Evolutionary conservation across 2,797 vertebrate species (phyloP).

Genomic region (Urosaurus nigricauda): DNA sequence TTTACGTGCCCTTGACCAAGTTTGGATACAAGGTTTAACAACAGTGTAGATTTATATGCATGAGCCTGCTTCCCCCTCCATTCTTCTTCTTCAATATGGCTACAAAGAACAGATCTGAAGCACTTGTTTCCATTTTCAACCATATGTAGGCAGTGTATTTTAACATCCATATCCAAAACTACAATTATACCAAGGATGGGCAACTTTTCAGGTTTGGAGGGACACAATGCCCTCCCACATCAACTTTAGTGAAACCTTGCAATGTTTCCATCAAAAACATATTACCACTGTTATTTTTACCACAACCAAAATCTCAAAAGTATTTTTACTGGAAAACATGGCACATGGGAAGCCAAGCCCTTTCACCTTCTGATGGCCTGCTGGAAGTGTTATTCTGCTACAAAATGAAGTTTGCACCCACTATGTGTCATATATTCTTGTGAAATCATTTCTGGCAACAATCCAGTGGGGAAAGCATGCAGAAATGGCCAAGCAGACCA

Average conservation of each 20-base stretch:
- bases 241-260: no score
- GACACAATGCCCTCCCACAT: no score
- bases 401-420: not conserved
- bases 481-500: not conserved
- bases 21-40: not conserved
- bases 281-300: no score
- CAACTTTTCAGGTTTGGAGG: not conserved
- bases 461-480: not conserved
- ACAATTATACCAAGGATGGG: not conserved
- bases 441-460: not conserved
- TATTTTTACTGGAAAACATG: no score
- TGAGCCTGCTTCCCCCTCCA: not conserved
- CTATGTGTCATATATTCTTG: not conserved
- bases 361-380: not conserved
- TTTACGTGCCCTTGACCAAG: not conserved
- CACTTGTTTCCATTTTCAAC: not conserved
- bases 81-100: not conserved
- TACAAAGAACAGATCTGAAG: not conserved
- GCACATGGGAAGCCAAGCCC: no score
- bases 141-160: not conserved
- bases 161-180: not conserved
- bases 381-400: not conserved
- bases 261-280: no score
- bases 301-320: no score
- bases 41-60: not conserved